phyloP scores from a whole-genome alignment of 2,888 invertebrate species.

The Agrilus cyanescens region DNA sequence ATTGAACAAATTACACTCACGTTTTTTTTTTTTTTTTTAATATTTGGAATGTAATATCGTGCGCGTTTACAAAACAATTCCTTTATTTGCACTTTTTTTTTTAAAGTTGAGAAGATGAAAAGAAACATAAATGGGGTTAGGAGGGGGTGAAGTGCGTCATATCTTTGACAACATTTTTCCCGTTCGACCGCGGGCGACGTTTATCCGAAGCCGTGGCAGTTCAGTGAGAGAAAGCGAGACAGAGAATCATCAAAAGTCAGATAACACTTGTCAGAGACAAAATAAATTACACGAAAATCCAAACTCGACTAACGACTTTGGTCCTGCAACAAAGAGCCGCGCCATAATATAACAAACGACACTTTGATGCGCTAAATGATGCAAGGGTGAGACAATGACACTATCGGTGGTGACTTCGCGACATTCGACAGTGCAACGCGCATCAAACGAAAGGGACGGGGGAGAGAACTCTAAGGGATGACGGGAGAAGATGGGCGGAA shows the following conservation, averaged over 20 bases:
- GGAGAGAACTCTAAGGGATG: no score
- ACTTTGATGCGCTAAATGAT: constrained; percentile 37
- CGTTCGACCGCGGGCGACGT: not conserved
- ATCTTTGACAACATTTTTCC: not conserved
- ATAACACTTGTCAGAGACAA: constrained; percentile 20
- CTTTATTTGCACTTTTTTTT: no score
- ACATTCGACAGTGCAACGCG: no score
- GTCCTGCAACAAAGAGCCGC: constrained; percentile 20
- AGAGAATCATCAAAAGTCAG: constrained; percentile 13
- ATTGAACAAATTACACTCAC: no score
- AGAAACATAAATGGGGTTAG: no score
- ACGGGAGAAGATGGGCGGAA: no score
- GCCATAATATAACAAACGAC: constrained; percentile 31
- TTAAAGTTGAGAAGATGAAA: no score
- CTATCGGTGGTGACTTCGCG: constrained; percentile 24
- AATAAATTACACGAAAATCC: constrained; percentile 28
- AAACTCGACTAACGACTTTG: constrained; percentile 25
- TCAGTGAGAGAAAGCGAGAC: not conserved
- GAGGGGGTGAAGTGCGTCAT: no score
- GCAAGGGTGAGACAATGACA: constrained; percentile 37
- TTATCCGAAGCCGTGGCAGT: constrained; percentile 1
- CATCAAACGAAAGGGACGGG: no score
- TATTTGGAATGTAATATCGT: no score
- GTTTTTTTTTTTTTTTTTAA: no score
- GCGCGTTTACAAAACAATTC: no score